Evolutionary conservation across 2,797 vertebrate species (phyloP).

Genomic region (Valencia hispanica): DNA sequence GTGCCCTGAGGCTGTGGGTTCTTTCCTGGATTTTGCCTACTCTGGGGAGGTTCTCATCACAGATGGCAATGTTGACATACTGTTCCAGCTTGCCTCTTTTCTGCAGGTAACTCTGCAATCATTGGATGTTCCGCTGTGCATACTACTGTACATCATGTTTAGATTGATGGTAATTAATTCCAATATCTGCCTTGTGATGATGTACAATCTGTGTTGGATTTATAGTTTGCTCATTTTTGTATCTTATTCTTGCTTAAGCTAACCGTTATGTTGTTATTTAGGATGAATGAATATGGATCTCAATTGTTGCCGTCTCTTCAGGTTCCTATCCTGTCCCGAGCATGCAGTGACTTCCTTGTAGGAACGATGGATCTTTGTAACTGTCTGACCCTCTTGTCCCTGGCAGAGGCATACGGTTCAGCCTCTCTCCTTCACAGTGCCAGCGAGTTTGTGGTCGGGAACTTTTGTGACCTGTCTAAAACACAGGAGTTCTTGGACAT

Average conservation of each 20-base stretch:
- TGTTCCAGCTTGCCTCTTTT: constrained; percentile 88
- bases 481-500: constrained; percentile 92
- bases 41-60: constrained; percentile 90
- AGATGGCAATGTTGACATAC: constrained; percentile 92
- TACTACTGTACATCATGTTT: not conserved
- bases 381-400: constrained; percentile 88
- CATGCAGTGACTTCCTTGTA: constrained; percentile 95
- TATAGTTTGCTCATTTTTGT: not conserved
- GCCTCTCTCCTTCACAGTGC: constrained; percentile 83
- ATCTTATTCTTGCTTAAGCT: not conserved
- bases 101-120: constrained; percentile 71
- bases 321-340: constrained; percentile 88
- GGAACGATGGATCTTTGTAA: constrained; percentile 89
- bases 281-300: not conserved
- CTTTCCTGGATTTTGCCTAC: constrained; percentile 96
- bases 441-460: constrained; percentile 86
- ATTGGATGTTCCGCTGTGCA: not conserved
- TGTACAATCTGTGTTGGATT: not conserved
- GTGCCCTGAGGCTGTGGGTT: constrained; percentile 83
- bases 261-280: not conserved
- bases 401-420: constrained; percentile 93
- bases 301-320: constrained; percentile 78
- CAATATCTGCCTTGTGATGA: not conserved
- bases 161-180: not conserved
- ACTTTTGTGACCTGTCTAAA: constrained; percentile 86